Evolutionary conservation across 2,113 vertebrate species (phyloP).

Genomic region (Albula goreensis): DNA sequence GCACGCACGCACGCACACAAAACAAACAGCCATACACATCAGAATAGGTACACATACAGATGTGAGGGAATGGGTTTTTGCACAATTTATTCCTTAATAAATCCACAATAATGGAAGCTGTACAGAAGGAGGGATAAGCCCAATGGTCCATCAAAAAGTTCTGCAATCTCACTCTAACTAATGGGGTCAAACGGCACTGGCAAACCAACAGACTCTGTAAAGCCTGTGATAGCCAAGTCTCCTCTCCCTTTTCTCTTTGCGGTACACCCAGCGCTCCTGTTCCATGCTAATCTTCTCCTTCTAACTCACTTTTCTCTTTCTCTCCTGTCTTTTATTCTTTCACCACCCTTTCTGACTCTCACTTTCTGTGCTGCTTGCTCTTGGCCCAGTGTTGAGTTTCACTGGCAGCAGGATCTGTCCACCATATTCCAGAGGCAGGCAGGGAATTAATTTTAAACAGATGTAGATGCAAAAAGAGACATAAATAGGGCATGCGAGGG

Average conservation of each 20-base stretch:
- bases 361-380: background rate
- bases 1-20: too few relatives aligned
- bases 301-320: background rate
- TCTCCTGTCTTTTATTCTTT: background rate
- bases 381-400: background rate
- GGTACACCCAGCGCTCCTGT: background rate
- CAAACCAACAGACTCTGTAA: too few relatives aligned
- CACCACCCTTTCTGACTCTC: background rate
- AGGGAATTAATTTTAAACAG: constrained; percentile 7
- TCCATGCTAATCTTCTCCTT: background rate
- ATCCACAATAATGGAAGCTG: too few relatives aligned
- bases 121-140: too few relatives aligned
- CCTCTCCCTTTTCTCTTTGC: background rate
- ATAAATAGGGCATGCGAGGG: background rate
- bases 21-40: too few relatives aligned
- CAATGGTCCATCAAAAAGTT: too few relatives aligned
- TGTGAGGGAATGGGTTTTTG: too few relatives aligned
- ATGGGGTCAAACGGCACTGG: too few relatives aligned
- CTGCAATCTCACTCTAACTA: too few relatives aligned
- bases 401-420: constrained; percentile 8
- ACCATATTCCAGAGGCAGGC: background rate
- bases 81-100: too few relatives aligned
- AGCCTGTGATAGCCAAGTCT: too few relatives aligned
- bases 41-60: too few relatives aligned
- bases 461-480: background rate